Percentiles rank a stretch among this genome's conserved stretches.
phyloP scores from a whole-genome alignment of 1,140 invertebrate genomes.

The Heliconius nattereri region DNA sequence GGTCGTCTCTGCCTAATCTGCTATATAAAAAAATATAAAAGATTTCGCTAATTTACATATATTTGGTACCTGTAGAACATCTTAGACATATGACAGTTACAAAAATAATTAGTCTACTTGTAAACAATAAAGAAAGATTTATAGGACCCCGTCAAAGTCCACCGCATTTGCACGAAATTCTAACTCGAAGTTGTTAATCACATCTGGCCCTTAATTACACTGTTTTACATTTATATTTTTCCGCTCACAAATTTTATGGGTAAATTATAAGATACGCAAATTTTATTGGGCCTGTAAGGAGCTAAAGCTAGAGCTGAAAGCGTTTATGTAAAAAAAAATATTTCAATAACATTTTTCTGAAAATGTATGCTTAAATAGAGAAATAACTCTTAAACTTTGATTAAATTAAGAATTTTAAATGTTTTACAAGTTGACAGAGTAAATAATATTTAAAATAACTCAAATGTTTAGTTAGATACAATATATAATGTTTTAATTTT shows the following conservation, averaged over 20 bases:
- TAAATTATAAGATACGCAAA: constrained; percentile 8
- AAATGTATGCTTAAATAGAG: no score
- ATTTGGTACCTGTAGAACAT: no score
- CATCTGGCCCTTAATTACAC: constrained; percentile 49
- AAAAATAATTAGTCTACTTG: background rate
- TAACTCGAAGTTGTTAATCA: constrained; percentile 56
- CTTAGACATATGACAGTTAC: no score
- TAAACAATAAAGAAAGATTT: background rate
- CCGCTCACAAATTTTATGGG: constrained; percentile 5
- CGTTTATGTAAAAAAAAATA: background rate
- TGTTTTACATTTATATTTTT: constrained; percentile 31
- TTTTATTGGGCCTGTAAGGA: constrained; percentile 1
- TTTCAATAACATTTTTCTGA: no score
- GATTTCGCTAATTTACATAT: no score
- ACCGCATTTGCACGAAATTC: constrained; percentile 38
- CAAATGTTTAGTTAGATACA: no score
- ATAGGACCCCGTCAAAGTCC: background rate
- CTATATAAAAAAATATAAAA: no score
- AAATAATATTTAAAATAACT: no score
- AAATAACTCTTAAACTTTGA: no score
- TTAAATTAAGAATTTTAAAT: no score
- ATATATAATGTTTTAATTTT: background rate
- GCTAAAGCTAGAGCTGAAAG: background rate
- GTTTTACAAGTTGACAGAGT: no score
- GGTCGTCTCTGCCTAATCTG: no score